Base-by-base conservation (phyloP, 2,113 vertebrate species). In the Ochotona curzoniae region DNA sequence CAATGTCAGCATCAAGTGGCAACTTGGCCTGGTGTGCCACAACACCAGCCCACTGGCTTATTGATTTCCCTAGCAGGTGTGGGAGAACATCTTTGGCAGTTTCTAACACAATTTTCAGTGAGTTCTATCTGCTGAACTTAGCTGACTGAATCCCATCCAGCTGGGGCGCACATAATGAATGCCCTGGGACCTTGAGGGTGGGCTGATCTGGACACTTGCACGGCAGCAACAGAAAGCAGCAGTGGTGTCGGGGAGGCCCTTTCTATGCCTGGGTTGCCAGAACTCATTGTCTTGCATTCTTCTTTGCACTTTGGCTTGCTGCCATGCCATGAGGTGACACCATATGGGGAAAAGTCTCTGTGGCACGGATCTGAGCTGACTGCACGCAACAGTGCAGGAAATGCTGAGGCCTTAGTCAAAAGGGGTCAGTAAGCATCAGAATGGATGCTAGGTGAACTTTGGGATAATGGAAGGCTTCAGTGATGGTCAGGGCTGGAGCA, bases 161-260 rank as follows among this genome's bases (percentile, higher is more conserved):
- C 54, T 57, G 54, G 14, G 54, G 3, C 18, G 14, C 54, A 57
- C 54, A 57, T 15, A 57, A 5, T 12, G 44, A 57, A 5, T 12
- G 44, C 18, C 1, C 30, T 17, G 8, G 4, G 5, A 38, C 23
- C 10, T 8, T 0, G 7, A 47, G 23, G 0, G 3, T 49, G 47
- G 49, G 21, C 4, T 3, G 25, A 23, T 20, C 32, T 63, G 26
- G 35, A 14, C 63, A 76, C n/a, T 9, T 74, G 35, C 61, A 54
- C 82, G 54, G 44, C 63, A 30, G 1, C 32, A 91, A 21, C 30
- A 73, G 28, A 35, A 91, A 79, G 38, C 26, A 69, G 28, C 23
- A 17, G 28, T 66, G 35, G 11, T 7, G 21, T 57, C 10, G 1
- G 5, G 38, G 30, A 8, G 61, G 18, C 11, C 15, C 0, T 28